Percentiles rank a stretch among this genome's conserved stretches.
Conservation (phyloP, 1,140 invertebrate species). For the Reticulitermes speratus region DNA sequence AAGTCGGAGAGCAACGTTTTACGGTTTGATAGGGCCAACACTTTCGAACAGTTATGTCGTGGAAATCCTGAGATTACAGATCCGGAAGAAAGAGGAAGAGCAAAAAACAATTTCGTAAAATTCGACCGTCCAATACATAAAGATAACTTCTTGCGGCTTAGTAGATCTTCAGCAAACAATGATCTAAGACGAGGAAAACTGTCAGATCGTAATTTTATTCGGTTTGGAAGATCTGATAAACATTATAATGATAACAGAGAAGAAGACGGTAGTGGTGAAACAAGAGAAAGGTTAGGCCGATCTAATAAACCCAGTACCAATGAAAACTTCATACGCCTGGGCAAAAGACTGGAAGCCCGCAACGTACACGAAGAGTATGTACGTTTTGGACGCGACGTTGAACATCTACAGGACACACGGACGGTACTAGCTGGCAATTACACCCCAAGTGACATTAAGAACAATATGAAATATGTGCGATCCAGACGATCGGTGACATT, state of each 20-base stretch:
- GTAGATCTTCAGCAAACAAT: not conserved
- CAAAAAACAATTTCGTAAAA: not conserved
- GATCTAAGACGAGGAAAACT: constrained; percentile 12
- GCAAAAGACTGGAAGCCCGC: not conserved
- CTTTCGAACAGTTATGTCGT: constrained; percentile 41
- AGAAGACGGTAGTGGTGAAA: not conserved
- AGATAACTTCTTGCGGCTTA: not conserved
- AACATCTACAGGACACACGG: not conserved
- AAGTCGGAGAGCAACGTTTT: constrained; percentile 41
- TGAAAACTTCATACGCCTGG: not conserved
- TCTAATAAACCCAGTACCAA: not conserved
- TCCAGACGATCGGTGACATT: not conserved
- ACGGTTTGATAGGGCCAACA: constrained; percentile 41
- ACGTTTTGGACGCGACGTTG: not conserved
- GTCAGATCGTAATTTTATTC: constrained; percentile 35
- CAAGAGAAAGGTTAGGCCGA: not conserved
- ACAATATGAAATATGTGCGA: not conserved
- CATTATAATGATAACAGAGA: not conserved
- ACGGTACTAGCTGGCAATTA: too few relatives aligned
- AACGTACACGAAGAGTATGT: not conserved
- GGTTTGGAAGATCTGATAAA: constrained; percentile 33
- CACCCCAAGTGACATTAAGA: not conserved
- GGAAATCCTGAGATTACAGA: not conserved
- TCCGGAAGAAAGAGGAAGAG: not conserved
- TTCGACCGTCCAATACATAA: not conserved